Evolutionary conservation across 2,797 vertebrate genomes (phyloP).

Genomic region (Spondyliosoma cantharus): DNA sequence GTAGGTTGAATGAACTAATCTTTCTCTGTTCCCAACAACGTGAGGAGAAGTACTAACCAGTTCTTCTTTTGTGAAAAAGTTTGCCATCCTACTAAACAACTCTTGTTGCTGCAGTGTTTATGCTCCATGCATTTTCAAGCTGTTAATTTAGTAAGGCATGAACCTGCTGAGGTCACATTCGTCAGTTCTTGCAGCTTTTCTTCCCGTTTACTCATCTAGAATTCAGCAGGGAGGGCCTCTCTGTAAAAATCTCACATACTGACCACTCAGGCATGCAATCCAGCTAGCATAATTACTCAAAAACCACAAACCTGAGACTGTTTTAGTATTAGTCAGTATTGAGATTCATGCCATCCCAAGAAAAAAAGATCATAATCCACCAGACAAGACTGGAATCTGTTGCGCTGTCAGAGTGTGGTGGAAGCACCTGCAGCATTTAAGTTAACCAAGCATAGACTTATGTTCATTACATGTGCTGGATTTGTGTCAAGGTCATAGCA

Average conservation of each 20-base stretch:
- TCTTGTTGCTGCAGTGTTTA: slow-evolving; percentile 29
- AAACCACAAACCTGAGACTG: slow-evolving; percentile 29
- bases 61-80: neutral
- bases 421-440: slow-evolving; percentile 15
- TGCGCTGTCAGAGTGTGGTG: neutral
- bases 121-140: slow-evolving; percentile 43
- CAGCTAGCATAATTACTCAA: slow-evolving; percentile 25
- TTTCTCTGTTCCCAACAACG: slow-evolving; percentile 18
- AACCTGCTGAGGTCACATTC: slow-evolving; percentile 48
- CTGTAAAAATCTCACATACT: slow-evolving; percentile 30
- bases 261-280: slow-evolving; percentile 10
- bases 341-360: slow-evolving; percentile 3
- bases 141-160: slow-evolving; percentile 33
- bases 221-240: neutral
- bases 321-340: slow-evolving; percentile 4
- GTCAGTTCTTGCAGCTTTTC: slow-evolving; percentile 56
- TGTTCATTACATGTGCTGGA: slow-evolving; percentile 55
- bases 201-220: neutral
- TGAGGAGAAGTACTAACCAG: neutral
- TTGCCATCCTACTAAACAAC: slow-evolving; percentile 5
- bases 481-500: slow-evolving; percentile 69
- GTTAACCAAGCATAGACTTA: neutral
- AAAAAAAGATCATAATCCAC: slow-evolving; percentile 34
- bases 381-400: slow-evolving; percentile 8
- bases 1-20: slow-evolving; percentile 35